Base-by-base conservation (phyloP, 1,140 invertebrate genomes). In the Heterodera schachtii region DNA sequence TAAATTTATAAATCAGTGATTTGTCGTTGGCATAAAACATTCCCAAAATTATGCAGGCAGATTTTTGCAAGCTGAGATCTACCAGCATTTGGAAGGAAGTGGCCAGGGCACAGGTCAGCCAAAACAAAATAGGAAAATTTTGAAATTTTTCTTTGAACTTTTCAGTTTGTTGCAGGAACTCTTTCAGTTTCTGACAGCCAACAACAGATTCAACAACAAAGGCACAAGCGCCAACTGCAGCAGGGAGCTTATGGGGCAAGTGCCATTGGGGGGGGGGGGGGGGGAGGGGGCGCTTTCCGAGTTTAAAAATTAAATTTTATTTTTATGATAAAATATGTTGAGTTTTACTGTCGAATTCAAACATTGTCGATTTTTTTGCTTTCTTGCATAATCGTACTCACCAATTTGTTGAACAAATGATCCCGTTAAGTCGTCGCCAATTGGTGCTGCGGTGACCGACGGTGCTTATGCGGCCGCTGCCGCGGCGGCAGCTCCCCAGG, bases 81-180 rank as follows among this genome's bases (percentile, higher is more conserved):
- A 46, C 43, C 6, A 75, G 66, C 74, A 75, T 75, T n/a, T 75
- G 74, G 74, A 19, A 31, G 0, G 74, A 75, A 75, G 74, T 75
- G 60, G n/a, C 74, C 31, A 43, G 74, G 9, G 60, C 74, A 41
- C 69, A 71, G 44, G 69, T 46, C 67, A 8, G 80, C 13, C 13
- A 64, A 64, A 64, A 64, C 13, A 64, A 64, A 60, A 11, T 52
- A 2, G 49, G 6, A 52, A 8, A 52, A 52, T 52, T 60, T 4
- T 4, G 19, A 60, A 60, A 60, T 2, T 19, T 8, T 52, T 52
- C 6, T 52, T 52, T 52, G 6, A 52, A 52, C 13, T 60, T 60
- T 60, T n/a, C 57, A 60, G 57, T 60, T 60, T 19, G 57, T 60
- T 16, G 57, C 57, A 19, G 57, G 57, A 11, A 60, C 57, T 60